phyloP scores from a whole-genome alignment of 2,113 vertebrate genomes.

The Kryptolebias marmoratus region DNA sequence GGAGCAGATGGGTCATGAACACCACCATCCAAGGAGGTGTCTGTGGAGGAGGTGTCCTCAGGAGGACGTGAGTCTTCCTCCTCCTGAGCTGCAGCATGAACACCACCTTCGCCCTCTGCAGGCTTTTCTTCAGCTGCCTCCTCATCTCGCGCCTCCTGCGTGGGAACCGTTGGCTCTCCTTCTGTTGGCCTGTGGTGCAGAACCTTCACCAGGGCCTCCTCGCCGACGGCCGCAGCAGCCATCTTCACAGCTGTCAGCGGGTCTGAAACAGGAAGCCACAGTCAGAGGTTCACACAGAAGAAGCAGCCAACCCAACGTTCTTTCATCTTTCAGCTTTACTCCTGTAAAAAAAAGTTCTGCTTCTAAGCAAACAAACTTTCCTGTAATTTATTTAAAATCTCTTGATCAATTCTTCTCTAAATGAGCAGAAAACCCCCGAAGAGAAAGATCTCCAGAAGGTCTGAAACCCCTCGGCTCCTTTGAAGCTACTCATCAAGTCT shows the following conservation, averaged over 20 bases:
- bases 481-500: too few relatives aligned
- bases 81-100: neutral
- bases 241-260: conserved; percentile 65
- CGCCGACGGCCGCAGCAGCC: conserved; percentile 66
- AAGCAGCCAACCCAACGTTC: neutral
- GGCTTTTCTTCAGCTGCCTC: conserved; percentile 22
- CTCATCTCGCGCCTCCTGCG: neutral
- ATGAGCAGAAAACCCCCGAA: too few relatives aligned
- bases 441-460: too few relatives aligned
- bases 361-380: too few relatives aligned
- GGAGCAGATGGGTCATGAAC: neutral
- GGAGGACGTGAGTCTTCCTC: conserved; percentile 7
- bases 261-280: conserved; percentile 30
- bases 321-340: too few relatives aligned
- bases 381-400: too few relatives aligned
- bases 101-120: conserved; percentile 13
- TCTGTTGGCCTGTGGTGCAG: conserved; percentile 37
- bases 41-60: neutral
- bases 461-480: too few relatives aligned
- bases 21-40: neutral
- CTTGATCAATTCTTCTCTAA: too few relatives aligned
- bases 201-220: conserved; percentile 32
- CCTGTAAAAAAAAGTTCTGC: too few relatives aligned
- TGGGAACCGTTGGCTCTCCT: neutral
- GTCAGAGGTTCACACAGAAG: neutral